Base-by-base conservation (phyloP, 2,888 invertebrate species). In the Chloroclysta siterata region DNA sequence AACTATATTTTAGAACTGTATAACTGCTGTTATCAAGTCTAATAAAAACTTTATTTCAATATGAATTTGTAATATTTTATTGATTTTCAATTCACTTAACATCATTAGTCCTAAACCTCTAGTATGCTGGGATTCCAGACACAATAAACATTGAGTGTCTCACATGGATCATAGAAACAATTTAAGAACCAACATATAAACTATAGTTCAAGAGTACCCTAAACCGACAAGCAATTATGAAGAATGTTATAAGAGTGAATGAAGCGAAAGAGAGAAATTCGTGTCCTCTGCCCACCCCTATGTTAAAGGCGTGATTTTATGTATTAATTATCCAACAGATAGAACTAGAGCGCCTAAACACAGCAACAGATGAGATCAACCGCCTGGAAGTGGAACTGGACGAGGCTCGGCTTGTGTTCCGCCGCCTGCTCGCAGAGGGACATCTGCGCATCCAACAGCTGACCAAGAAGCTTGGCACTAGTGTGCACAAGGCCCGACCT, bases 281-380 rank as follows among this genome's bases (percentile, higher is more conserved):
- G 3, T 22, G 22, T 1, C 3, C 22, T 22, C 22, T 2, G 22
- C 22, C 22, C 3, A 22, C 22, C 22, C 22, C 22, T 22, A 22
- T 22, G 22, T 1, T 1, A 22, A 22, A 22, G 3, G 22, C n/a
- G 4, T 41, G 13, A n/a, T 41, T 36, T 11, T 7, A 36, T 36
- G 8, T 39, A 11, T 11, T 11, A 39, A 11, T 10, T 39, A 11
- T 39, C 2, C 17, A 13, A 51, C 85, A 96, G 96, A 95, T 97
- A 79, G 98, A 98, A 90, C 92, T 98, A 82, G 98, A 98, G 84
- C 95, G 97, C 79, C 93, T 98, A 66, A 98, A 98, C 86, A 96
- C 96, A 77, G 96, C 98, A 29, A 98, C 98, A 58, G 97, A 98
- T 93, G 97, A 97, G 87, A 98, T 98, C 78, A 98, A 98, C 89